Percentiles rank a stretch among this genome's conserved stretches.
Evolutionary conservation across 2,797 vertebrate species (phyloP).

Genomic region (Anisognathus igniventris): DNA sequence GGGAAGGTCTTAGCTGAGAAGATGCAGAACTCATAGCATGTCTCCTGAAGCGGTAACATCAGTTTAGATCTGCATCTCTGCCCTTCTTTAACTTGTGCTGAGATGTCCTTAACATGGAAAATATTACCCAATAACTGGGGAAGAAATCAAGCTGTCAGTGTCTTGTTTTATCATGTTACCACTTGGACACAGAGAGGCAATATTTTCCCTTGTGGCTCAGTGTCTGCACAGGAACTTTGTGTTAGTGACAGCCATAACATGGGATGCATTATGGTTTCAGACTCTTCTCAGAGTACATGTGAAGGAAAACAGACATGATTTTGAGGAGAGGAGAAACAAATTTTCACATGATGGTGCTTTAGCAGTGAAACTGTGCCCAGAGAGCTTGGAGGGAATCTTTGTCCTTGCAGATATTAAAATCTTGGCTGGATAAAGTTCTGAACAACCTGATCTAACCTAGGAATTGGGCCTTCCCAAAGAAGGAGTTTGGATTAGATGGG

Average conservation of each 20-base stretch:
- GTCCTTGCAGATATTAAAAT: not conserved
- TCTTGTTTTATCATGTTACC: not conserved
- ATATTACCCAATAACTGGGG: rapidly evolving
- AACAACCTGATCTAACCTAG: not conserved
- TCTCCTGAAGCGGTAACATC: not conserved
- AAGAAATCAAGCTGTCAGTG: not conserved
- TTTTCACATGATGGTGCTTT: not conserved
- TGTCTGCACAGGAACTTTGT: not conserved
- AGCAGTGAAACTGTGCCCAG: not conserved
- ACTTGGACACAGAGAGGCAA: not conserved
- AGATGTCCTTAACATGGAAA: not conserved
- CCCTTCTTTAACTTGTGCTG: not conserved
- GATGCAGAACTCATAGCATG: not conserved
- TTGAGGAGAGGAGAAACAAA: not conserved
- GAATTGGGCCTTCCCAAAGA: not conserved
- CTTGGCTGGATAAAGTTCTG: not conserved
- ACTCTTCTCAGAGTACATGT: not conserved
- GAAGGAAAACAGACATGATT: not conserved
- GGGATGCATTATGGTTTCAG: not conserved
- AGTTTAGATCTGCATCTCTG: not conserved
- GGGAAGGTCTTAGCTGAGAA: not conserved
- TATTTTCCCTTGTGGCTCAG: not conserved
- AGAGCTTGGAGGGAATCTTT: not conserved
- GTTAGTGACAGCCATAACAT: not conserved
- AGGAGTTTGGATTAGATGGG: not conserved